Evolutionary conservation across 2,888 invertebrate species (phyloP), one percentile per base, ranked within the genome.

Genomic region (Pristionchus exspectatus): DNA sequence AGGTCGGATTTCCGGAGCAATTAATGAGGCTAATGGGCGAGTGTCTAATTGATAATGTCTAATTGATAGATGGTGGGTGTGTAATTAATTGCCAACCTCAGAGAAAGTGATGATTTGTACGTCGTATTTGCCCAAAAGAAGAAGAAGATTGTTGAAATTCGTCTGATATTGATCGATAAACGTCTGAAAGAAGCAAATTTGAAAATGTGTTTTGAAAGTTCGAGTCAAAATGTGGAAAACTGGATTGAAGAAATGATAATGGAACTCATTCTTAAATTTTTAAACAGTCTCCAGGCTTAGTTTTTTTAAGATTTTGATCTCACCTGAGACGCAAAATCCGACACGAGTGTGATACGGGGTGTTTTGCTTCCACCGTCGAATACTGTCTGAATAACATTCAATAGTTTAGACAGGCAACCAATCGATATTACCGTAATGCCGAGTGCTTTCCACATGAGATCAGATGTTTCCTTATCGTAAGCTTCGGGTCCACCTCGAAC

Each of bases 241-340:
- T 7, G 10, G 44, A 9, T 9, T 50, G 44, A 50, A 50, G 9
- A 50, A 50, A 50, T 50, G 12, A 0, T 9, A 10, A 7, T 50
- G 5, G 9, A 9, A 50, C 44, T 50, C 44, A 9, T 50, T 50
- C 44, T 50, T 50, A 3, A 50, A 50, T 5, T 38, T n/a, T 5
- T 38, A 38, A 5, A 3, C 38, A 38, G 38, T 5, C 38, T 38
- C 5, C 38, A 38, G 38, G 3, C 5, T 38, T 38, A 38, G 2
- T 38, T 50, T 50, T 12, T 50, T 50, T 50, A 50, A 50, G 10
- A 9, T 50, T 10, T 12, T 50, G 7, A 50, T 21, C 54, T 72
- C 33, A 92, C 92, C 88, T 90, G 81, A 12, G 93, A 93, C 2
- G 91, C 92, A 59, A 90, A 93, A 74, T 93, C 93, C 21, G 93